Percentiles rank a stretch among this genome's conserved stretches.
phyloP scores from a whole-genome alignment of 2,113 vertebrate genomes.

The Cariama cristata region DNA sequence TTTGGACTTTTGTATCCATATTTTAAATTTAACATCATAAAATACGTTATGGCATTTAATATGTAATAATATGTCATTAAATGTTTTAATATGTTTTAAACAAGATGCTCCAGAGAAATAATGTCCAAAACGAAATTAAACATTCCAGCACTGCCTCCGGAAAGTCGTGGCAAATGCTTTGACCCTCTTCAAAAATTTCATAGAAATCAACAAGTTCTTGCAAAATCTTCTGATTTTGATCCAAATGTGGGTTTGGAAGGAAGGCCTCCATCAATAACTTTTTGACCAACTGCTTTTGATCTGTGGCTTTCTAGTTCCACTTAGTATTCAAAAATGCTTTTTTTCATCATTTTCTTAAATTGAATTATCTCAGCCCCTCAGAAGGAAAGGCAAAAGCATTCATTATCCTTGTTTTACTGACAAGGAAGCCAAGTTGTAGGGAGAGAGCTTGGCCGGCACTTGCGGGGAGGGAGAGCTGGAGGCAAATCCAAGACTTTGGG shows the following conservation, averaged over 20 bases:
- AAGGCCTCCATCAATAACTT: background rate
- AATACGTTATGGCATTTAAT: background rate
- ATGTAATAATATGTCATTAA: background rate
- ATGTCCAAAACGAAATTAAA: background rate
- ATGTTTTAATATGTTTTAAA: background rate
- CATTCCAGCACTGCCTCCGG: background rate
- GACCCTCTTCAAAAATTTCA: background rate
- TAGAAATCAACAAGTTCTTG: background rate
- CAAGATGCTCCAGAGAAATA: background rate
- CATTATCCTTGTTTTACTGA: background rate
- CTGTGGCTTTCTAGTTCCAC: background rate
- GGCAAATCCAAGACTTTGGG: background rate
- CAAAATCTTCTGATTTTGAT: background rate
- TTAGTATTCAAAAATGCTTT: background rate
- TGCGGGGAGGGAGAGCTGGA: background rate
- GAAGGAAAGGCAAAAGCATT: background rate
- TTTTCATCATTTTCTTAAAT: background rate
- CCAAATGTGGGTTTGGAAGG: background rate
- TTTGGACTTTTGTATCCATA: background rate
- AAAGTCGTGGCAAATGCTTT: background rate
- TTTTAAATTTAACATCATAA: background rate
- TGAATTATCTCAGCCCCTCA: background rate
- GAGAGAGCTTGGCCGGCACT: background rate
- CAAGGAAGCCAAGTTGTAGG: background rate
- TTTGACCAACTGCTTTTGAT: background rate